Percentiles rank a stretch among this genome's conserved stretches.
These are phyloP conservation scores for Acridotheres tristis DNA, from an alignment of 2,797 vertebrate genomes.

Conservation along the genomic window DNA sequence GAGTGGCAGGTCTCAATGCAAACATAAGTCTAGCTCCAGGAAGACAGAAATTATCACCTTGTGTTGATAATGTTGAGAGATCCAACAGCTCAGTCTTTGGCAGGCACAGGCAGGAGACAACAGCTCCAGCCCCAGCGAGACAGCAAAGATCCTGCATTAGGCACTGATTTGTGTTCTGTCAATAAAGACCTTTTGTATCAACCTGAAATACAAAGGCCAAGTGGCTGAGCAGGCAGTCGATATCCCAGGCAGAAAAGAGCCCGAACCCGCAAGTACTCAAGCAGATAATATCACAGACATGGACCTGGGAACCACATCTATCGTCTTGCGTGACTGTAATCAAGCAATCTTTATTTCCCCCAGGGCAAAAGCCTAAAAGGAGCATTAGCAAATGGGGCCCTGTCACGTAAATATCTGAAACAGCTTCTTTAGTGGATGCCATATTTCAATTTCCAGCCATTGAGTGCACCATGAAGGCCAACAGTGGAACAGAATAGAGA, in stretches of 20 bases:
- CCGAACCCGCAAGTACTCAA: background rate
- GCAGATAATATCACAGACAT: slow-evolving; percentile 9
- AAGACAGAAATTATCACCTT: background rate
- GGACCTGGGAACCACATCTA: slow-evolving; percentile 15
- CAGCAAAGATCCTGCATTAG: background rate
- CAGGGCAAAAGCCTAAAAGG: background rate
- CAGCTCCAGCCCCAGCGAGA: background rate
- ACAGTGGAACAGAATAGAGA: background rate
- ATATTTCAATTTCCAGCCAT: slow-evolving; percentile 10
- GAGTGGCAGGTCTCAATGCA: background rate
- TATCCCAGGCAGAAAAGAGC: slow-evolving; percentile 23
- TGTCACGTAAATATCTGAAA: slow-evolving; percentile 34
- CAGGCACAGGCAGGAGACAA: background rate
- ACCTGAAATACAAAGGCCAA: background rate
- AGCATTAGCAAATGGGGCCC: slow-evolving; percentile 39
- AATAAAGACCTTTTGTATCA: slow-evolving; percentile 11
- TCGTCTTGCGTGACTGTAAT: background rate
- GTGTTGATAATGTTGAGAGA: background rate
- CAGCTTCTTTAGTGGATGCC: slow-evolving; percentile 17
- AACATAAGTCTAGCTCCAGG: background rate
- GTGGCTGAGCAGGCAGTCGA: slow-evolving; percentile 25
- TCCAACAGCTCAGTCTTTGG: background rate
- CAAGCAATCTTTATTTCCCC: slow-evolving; percentile 19
- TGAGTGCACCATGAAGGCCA: background rate
- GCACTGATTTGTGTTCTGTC: slow-evolving; percentile 5